Base-by-base conservation (phyloP, 2,888 invertebrate species). In the Cacoxenus indagator region DNA sequence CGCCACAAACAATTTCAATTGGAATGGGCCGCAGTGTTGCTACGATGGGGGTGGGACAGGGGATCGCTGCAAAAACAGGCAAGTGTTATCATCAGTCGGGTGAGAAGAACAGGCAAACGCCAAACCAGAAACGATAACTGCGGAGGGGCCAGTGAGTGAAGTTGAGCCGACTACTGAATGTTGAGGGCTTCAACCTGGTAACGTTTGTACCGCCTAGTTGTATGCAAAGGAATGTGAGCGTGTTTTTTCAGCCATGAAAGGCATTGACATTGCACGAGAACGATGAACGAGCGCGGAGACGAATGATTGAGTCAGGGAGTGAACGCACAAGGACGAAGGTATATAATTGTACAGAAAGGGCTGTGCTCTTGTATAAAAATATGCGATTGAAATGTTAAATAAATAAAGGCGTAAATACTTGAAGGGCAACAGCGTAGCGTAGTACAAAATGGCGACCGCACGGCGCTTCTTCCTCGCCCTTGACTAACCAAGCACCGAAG, bases 381-480 rank as follows among this genome's bases (percentile, higher is more conserved):
- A 84, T 81, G 84, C 80, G 79, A 86, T 86, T 85, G 86, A 85
- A 85, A 85, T 86, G 84, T 80, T 83, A 85, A 86, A 85, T 84
- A 86, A 85, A 86, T 85, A 86, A 86, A 83, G 81, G 84, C 82
- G 81, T 78, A 78, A 82, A 81, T 81, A 82, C 84, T 81, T 83
- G 82, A 81, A 74, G 84, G 83, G 76, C 73, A 73, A 69, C 73
- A 51, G 22, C 51, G 22, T 9, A 51, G 51, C 51, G 9, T 9
- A 51, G 24, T 17, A 5, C 37, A 37, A 37, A 37, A 37, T 4
- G 37, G 37, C 37, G 37, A 37, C 37, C 14, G 14, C 9, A 11
- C 8, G 9, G 8, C 14, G 37, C 14, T 37, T 8, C 14, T 37
- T 8, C 37, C 8, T 2, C 5, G 37, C 37, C 8, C 37, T 11